Conservation (phyloP, 2,888 invertebrate genomes). For the Diabrotica balteata region DNA sequence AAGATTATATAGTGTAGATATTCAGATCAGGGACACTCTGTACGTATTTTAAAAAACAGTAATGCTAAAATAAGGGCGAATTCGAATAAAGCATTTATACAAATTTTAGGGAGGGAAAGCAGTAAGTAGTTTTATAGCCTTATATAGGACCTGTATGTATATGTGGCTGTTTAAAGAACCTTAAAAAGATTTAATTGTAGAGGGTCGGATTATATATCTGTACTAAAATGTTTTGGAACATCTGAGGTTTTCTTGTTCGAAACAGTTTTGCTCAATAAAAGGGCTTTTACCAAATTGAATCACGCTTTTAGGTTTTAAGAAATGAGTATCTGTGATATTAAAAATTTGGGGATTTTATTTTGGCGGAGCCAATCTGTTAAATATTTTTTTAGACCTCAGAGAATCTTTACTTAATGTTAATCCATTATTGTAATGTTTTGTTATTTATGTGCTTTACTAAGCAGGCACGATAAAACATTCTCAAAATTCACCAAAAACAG, state of each 20-base stretch:
- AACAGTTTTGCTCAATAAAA: slow-evolving; percentile 19
- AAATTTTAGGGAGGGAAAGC: slow-evolving; percentile 9
- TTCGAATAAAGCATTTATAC: slow-evolving; percentile 21
- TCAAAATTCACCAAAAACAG: no score
- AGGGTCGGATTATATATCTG: slow-evolving; percentile 25
- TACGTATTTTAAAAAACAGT: slow-evolving; percentile 3
- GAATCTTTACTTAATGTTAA: no score
- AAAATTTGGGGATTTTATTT: no score
- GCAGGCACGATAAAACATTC: no score
- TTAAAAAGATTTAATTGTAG: slow-evolving; percentile 32
- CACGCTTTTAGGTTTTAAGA: neutral
- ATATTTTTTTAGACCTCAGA: no score
- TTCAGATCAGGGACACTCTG: neutral
- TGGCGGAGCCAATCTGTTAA: no score
- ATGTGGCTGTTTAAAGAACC: slow-evolving; percentile 29
- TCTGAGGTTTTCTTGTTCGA: slow-evolving; percentile 24
- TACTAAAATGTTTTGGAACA: slow-evolving; percentile 25
- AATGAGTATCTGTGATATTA: no score
- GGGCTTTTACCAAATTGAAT: slow-evolving; percentile 25
- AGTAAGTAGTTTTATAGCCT: slow-evolving; percentile 20
- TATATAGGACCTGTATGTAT: slow-evolving; percentile 19
- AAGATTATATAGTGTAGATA: neutral
- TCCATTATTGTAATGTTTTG: no score
- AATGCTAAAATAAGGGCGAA: slow-evolving; percentile 4
- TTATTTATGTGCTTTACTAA: no score